phyloP scores from a whole-genome alignment of 2,888 invertebrate species.

The Melitaea athalia region DNA sequence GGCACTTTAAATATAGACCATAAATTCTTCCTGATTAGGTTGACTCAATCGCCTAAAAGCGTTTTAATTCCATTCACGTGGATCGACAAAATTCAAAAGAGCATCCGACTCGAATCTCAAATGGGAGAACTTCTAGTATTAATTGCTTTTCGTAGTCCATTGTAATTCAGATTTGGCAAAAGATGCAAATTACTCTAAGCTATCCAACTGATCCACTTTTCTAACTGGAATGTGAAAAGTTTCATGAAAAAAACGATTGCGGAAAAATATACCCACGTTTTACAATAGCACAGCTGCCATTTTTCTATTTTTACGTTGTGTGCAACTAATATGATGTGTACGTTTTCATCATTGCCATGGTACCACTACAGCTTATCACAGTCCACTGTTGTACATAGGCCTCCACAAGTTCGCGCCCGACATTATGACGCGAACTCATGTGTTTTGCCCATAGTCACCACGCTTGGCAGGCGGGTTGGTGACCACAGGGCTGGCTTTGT shows the following conservation, averaged over 20 bases:
- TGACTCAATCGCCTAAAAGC: slow-evolving; percentile 32
- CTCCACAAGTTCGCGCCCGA: too few relatives aligned
- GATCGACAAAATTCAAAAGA: slow-evolving; percentile 70
- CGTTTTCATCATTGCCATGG: slow-evolving; percentile 11
- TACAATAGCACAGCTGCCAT: slow-evolving; percentile 20
- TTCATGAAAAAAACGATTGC: slow-evolving; percentile 62
- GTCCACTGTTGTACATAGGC: too few relatives aligned
- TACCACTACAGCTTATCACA: too few relatives aligned
- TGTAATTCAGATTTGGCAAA: slow-evolving; percentile 75
- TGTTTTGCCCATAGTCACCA: too few relatives aligned
- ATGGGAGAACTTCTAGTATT: slow-evolving; percentile 78
- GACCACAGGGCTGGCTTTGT: too few relatives aligned
- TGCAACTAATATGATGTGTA: slow-evolving; percentile 16
- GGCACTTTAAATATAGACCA: slow-evolving; percentile 20
- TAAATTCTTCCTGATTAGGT: slow-evolving; percentile 25
- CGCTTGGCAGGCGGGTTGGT: too few relatives aligned
- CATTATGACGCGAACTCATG: too few relatives aligned
- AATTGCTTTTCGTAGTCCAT: slow-evolving; percentile 80
- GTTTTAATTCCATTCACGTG: slow-evolving; percentile 49
- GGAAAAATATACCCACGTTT: slow-evolving; percentile 40
- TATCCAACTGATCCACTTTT: slow-evolving; percentile 75
- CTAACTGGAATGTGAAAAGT: slow-evolving; percentile 75
- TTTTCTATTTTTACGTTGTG: slow-evolving; percentile 21
- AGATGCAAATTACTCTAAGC: slow-evolving; percentile 78
- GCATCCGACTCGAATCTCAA: slow-evolving; percentile 77